A percentile compares a stretch with the other conserved stretches of the same genome.
Evolutionary conservation across 1,140 invertebrate species (phyloP).

Genomic region (Chelonus insularis): DNA sequence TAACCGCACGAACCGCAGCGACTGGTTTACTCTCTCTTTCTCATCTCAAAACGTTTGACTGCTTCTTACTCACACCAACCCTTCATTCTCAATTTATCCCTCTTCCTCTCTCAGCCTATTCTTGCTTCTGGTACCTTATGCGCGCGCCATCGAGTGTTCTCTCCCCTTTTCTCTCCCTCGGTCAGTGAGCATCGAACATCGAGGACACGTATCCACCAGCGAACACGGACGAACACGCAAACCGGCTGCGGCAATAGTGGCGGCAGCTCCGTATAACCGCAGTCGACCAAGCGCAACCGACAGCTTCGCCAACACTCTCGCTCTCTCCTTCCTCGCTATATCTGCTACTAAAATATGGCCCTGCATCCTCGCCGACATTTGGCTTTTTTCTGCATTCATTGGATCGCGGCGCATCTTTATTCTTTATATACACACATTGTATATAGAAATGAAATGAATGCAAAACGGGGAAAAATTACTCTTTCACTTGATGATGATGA

Average conservation of each 20-base stretch:
- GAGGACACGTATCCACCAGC: slow-evolving; percentile 52
- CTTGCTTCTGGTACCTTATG: slow-evolving; percentile 17
- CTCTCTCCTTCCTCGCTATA: slow-evolving; percentile 19
- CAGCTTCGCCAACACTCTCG: slow-evolving; percentile 58
- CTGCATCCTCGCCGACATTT: slow-evolving; percentile 1
- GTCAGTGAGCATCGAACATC: slow-evolving; percentile 47
- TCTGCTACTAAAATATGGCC: background rate
- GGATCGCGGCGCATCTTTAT: no score
- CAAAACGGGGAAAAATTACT: no score
- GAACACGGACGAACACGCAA: slow-evolving; percentile 53
- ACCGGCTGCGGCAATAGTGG: slow-evolving; percentile 49
- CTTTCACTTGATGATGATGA: background rate
- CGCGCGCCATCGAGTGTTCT: background rate
- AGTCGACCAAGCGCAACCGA: slow-evolving; percentile 58
- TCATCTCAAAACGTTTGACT: slow-evolving; percentile 18
- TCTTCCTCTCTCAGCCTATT: slow-evolving; percentile 27
- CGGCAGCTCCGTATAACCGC: slow-evolving; percentile 52
- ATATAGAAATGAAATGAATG: no score
- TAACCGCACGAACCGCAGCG: slow-evolving; percentile 54
- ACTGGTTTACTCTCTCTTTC: slow-evolving; percentile 42
- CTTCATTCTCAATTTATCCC: slow-evolving; percentile 29
- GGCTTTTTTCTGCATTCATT: background rate
- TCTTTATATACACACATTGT: no score
- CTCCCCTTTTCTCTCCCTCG: slow-evolving; percentile 23
- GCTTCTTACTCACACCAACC: slow-evolving; percentile 24